A percentile compares a stretch with the other conserved stretches of the same genome.
Evolutionary conservation across 2,888 invertebrate genomes (phyloP).

Genomic region (Lasiommata megera): DNA sequence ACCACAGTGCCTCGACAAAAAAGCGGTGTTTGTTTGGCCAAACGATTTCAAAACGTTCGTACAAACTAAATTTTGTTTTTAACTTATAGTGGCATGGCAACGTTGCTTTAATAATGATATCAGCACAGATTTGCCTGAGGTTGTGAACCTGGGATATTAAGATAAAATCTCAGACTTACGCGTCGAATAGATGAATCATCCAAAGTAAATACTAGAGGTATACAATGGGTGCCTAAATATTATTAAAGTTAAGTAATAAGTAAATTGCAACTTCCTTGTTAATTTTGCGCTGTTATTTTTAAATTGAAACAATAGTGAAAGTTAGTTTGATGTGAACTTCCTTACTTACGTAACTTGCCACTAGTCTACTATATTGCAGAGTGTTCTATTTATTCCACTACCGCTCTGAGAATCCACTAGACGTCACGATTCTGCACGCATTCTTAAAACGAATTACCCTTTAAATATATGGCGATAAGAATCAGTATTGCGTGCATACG

Average conservation of each 20-base stretch:
- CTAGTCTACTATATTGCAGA: constrained; percentile 5
- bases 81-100: no score
- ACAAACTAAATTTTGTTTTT: no score
- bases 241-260: constrained; percentile 7
- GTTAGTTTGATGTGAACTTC: constrained; percentile 18
- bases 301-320: constrained; percentile 15
- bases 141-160: no score
- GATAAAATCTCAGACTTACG: no score
- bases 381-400: constrained; percentile 19
- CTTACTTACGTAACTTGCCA: constrained; percentile 18
- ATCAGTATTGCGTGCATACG: constrained; percentile 9
- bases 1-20: no score
- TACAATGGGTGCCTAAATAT: background rate
- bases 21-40: no score
- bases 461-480: constrained; percentile 5
- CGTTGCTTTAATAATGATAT: no score
- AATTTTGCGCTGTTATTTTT: background rate
- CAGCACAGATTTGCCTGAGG: no score
- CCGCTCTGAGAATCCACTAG: constrained; percentile 15
- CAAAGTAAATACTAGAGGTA: background rate
- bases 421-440: constrained; percentile 7
- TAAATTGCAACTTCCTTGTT: constrained; percentile 1
- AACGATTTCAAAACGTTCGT: no score
- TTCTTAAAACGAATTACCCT: background rate
- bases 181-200: no score